These are phyloP conservation scores for Antheraea mylitta DNA, from an alignment of 1,140 invertebrate species.

Conservation along the genomic window DNA sequence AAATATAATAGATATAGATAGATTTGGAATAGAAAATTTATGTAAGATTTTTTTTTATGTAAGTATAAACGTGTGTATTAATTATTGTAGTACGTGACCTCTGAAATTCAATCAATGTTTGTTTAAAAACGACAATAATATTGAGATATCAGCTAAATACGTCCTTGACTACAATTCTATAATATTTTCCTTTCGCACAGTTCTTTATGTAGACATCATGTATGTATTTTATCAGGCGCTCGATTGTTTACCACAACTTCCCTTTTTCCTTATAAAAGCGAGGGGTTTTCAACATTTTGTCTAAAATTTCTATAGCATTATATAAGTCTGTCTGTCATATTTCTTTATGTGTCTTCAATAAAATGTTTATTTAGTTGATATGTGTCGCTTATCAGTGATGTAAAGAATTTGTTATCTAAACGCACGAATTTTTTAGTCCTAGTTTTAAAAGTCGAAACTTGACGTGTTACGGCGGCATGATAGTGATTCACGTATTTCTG, in stretches of 20 bases:
- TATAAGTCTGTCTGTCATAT: not conserved
- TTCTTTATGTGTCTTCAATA: conserved; percentile 8
- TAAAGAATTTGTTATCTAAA: conserved; percentile 23
- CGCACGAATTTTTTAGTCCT: conserved; percentile 22
- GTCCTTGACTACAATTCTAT: not conserved
- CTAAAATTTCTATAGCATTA: not conserved
- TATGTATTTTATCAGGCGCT: not conserved
- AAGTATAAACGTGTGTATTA: too few relatives aligned
- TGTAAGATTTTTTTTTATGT: too few relatives aligned
- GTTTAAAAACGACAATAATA: not conserved
- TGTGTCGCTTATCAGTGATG: conserved; percentile 24
- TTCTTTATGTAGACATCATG: not conserved
- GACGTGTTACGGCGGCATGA: conserved; percentile 16
- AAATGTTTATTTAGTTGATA: conserved; percentile 11
- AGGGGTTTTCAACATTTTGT: not conserved
- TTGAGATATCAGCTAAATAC: not conserved
- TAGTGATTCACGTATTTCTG: conserved; percentile 11
- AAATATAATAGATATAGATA: too few relatives aligned
- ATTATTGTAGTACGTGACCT: not conserved
- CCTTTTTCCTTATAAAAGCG: not conserved
- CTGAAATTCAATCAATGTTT: not conserved
- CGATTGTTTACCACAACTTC: not conserved
- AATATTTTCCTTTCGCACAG: not conserved
- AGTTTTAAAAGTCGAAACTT: conserved; percentile 10
- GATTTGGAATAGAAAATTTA: too few relatives aligned